Evolutionary conservation across 2,113 vertebrate genomes (phyloP).

Genomic region (Chiloscyllium plagiosum): DNA sequence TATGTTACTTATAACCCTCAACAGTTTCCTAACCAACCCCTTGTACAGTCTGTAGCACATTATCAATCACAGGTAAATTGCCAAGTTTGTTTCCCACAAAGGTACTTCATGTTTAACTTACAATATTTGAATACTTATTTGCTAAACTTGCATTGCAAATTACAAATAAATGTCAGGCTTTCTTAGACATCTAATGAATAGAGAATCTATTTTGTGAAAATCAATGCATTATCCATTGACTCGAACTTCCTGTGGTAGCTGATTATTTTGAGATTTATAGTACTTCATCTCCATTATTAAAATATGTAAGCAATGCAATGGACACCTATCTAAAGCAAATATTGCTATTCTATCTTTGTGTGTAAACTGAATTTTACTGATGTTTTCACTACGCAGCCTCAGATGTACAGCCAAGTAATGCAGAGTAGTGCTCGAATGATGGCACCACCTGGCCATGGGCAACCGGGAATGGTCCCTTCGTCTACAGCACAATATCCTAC

Average conservation of each 20-base stretch:
- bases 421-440: slow-evolving; percentile 90
- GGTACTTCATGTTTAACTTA: neutral
- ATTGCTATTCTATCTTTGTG: neutral
- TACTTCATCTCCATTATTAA: neutral
- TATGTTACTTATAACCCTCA: slow-evolving; percentile 94
- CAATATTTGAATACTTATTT: neutral
- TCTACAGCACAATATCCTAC: slow-evolving; percentile 84
- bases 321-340: neutral
- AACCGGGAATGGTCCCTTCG: slow-evolving; percentile 83
- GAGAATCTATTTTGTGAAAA: neutral
- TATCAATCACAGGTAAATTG: slow-evolving; percentile 87
- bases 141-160: neutral
- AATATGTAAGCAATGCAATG: neutral
- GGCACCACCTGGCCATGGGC: slow-evolving; percentile 81
- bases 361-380: slow-evolving; percentile 40
- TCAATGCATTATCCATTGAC: neutral
- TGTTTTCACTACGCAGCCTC: slow-evolving; percentile 70
- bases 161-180: neutral
- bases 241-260: no score
- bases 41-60: slow-evolving; percentile 91
- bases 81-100: neutral
- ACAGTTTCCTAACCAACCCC: slow-evolving; percentile 89
- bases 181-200: neutral
- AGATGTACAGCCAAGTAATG: slow-evolving; percentile 92
- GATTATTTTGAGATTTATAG: neutral